A percentile compares a stretch with the other conserved stretches of the same genome.
Evolutionary conservation across 1,140 invertebrate genomes (phyloP).

Genomic region (Lasioglossum albipes): DNA sequence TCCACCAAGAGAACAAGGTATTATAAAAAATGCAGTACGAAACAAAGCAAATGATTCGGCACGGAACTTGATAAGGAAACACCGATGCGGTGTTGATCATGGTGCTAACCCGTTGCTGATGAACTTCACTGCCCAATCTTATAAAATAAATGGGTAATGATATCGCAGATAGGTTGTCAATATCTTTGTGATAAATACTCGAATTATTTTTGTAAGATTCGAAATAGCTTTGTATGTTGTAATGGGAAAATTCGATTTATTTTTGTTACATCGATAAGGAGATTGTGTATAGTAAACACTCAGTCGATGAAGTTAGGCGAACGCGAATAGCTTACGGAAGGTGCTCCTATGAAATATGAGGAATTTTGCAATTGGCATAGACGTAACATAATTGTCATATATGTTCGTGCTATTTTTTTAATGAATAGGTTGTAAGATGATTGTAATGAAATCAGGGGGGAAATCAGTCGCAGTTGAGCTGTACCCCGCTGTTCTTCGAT

Average conservation of each 20-base stretch:
- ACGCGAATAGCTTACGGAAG: neutral
- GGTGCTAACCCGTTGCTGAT: neutral
- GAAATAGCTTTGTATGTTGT: neutral
- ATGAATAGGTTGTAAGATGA: neutral
- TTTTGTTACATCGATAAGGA: neutral
- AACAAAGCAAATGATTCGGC: no score
- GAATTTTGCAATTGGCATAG: no score
- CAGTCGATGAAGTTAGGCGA: no score
- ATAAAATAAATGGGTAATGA: neutral
- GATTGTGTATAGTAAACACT: neutral
- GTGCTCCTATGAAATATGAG: no score
- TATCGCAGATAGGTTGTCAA: no score
- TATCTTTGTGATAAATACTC: no score
- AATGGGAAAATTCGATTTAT: neutral
- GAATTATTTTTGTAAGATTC: neutral
- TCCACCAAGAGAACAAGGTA: no score
- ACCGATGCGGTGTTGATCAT: neutral
- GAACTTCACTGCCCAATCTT: neutral
- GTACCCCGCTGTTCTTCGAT: neutral
- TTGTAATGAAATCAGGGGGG: neutral
- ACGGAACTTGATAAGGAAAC: neutral
- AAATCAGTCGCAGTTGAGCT: conserved; percentile 16
- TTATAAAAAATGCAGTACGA: no score
- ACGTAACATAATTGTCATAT: no score
- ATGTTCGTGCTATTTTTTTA: neutral